Evolutionary conservation across 2,888 invertebrate genomes (phyloP).

Genomic region (Apodemia duryi): DNA sequence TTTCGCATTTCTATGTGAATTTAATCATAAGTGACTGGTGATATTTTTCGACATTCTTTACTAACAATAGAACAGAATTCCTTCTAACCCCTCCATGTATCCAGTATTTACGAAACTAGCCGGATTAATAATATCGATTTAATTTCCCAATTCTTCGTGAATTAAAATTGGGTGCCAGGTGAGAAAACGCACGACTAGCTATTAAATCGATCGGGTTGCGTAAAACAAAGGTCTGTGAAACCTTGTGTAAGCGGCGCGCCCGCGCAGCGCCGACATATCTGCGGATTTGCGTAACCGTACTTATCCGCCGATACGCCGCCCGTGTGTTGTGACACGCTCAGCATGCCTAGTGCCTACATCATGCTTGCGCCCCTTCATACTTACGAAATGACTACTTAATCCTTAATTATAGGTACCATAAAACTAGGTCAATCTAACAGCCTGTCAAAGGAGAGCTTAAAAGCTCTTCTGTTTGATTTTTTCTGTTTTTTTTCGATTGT

Average conservation of each 20-base stretch:
- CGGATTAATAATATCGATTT: slow-evolving; percentile 43
- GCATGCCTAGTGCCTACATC: slow-evolving; percentile 53
- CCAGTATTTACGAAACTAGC: slow-evolving; percentile 4
- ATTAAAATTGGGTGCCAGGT: slow-evolving; percentile 51
- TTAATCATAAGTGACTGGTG: not conserved
- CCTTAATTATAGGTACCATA: not conserved
- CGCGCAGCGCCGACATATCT: slow-evolving; percentile 72
- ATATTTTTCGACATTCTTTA: too few species aligned
- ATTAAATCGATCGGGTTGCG: slow-evolving; percentile 78
- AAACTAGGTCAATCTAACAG: not conserved
- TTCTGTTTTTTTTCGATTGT: too few species aligned
- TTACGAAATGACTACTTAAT: slow-evolving; percentile 1
- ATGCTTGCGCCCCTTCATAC: slow-evolving; percentile 32
- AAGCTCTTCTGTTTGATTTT: not conserved
- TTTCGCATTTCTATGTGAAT: slow-evolving; percentile 20
- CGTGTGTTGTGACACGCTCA: slow-evolving; percentile 71
- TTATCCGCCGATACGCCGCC: slow-evolving; percentile 71
- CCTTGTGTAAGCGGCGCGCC: slow-evolving; percentile 77
- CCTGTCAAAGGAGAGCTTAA: not conserved
- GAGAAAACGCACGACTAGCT: slow-evolving; percentile 74
- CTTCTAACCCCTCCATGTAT: too few species aligned
- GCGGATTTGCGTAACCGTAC: slow-evolving; percentile 77
- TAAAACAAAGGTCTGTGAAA: slow-evolving; percentile 79
- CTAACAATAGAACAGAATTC: not conserved
- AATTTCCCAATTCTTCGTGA: slow-evolving; percentile 21